These are phyloP conservation scores for Phlogophora meticulosa DNA, from an alignment of 2,888 invertebrate species.

Conservation along the genomic window DNA sequence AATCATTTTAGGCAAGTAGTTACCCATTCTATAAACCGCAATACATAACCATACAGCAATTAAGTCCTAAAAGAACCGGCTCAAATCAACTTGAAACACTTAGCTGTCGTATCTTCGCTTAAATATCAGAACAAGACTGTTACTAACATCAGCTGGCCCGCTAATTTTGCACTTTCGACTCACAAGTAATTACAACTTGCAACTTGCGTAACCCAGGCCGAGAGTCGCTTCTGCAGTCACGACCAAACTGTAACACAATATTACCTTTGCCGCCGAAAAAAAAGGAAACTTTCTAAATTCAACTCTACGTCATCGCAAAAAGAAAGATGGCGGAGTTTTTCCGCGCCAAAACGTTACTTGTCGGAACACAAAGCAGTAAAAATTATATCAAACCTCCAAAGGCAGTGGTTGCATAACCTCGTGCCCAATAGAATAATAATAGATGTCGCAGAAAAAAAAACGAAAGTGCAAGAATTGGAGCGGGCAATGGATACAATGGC, in stretches of 20 bases:
- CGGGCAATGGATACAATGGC: slow-evolving; percentile 88
- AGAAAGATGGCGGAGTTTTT: slow-evolving; percentile 47
- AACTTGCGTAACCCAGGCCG: slow-evolving; percentile 84
- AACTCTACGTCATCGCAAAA: slow-evolving; percentile 61
- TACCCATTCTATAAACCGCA: slow-evolving; percentile 22
- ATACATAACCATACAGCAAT: slow-evolving; percentile 15
- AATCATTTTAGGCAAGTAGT: slow-evolving; percentile 22
- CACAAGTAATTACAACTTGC: slow-evolving; percentile 84
- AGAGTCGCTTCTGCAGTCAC: slow-evolving; percentile 88
- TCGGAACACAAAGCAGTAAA: slow-evolving; percentile 83
- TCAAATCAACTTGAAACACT: slow-evolving; percentile 53
- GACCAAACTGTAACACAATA: slow-evolving; percentile 79
- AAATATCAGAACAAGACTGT: slow-evolving; percentile 62
- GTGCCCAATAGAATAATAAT: slow-evolving; percentile 89
- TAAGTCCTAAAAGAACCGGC: slow-evolving; percentile 39
- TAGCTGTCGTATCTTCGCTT: slow-evolving; percentile 46
- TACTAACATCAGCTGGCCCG: slow-evolving; percentile 70
- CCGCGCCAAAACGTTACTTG: slow-evolving; percentile 59
- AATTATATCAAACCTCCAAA: slow-evolving; percentile 90
- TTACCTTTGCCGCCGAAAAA: slow-evolving; percentile 62
- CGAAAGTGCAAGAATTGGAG: slow-evolving; percentile 89
- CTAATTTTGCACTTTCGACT: slow-evolving; percentile 89
- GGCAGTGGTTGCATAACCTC: slow-evolving; percentile 88
- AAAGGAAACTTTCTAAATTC: slow-evolving; percentile 56
- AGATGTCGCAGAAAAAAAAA: slow-evolving; percentile 90